Evolutionary conservation across 2,888 invertebrate species (phyloP).

Genomic region (Coleophora deauratella): DNA sequence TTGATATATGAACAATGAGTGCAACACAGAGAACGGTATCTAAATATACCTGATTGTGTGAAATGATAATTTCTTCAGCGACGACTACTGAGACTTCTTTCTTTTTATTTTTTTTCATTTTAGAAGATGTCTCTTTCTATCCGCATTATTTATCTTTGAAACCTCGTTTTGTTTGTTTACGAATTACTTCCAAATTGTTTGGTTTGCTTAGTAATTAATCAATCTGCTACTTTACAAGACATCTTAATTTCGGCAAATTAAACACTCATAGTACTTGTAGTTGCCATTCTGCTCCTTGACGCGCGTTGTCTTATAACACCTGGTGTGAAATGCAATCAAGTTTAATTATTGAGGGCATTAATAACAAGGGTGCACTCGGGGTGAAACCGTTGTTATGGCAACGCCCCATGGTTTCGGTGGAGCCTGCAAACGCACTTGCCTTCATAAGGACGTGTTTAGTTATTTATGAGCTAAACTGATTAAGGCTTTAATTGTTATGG

Average conservation of each 20-base stretch:
- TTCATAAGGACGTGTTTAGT: slow-evolving; percentile 34
- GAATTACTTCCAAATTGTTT: too few species aligned
- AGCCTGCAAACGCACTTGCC: slow-evolving; percentile 50
- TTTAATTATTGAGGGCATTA: slow-evolving; percentile 73
- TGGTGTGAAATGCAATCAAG: slow-evolving; percentile 74
- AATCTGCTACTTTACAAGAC: slow-evolving; percentile 1
- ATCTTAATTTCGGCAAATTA: slow-evolving; percentile 22
- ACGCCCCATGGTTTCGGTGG: slow-evolving; percentile 55
- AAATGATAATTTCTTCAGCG: too few species aligned
- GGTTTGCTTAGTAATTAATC: too few species aligned
- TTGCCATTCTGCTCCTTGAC: slow-evolving; percentile 30
- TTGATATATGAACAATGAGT: too few species aligned
- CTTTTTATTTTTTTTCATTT: too few species aligned
- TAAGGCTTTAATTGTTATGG: slow-evolving; percentile 55
- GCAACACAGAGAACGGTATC: too few species aligned
- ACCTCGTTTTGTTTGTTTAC: too few species aligned
- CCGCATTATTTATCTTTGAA: too few species aligned
- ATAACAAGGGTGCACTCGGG: slow-evolving; percentile 71
- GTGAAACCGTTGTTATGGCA: slow-evolving; percentile 57
- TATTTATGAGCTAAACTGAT: slow-evolving; percentile 66
- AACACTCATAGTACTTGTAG: too few species aligned
- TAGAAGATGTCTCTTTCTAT: slow-evolving; percentile 27
- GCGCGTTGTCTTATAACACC: slow-evolving; percentile 64
- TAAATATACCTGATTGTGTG: too few species aligned
- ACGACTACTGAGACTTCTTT: too few species aligned